Evolutionary conservation across 2,888 invertebrate genomes (phyloP), one percentile per base, ranked within the genome.

Genomic region (Artemia sp.): DNA sequence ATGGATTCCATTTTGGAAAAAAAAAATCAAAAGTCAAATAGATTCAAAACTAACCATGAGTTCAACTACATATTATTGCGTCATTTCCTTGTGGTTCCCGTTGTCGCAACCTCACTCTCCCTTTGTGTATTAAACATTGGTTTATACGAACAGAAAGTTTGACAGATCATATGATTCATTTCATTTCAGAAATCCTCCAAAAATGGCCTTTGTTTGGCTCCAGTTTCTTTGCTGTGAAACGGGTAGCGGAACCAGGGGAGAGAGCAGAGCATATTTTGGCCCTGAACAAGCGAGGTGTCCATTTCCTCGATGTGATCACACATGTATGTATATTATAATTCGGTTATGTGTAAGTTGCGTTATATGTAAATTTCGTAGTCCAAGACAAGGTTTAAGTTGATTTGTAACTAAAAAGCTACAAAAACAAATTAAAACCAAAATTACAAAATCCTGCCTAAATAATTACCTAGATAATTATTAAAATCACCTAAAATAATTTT

Each of bases 201-300:
- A 86, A 89, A 76, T 97, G 96, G 96, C 89, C 92, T 67, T 82
- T 97, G 70, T 97, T 97, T 81, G 97, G 97, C 14, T 94, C 95
- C 73, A 94, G 94, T 74, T 96, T 97, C 85, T 98, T 96, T 82
- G 91, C 92, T 14, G 92, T 96, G 70, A 92, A 90, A 75, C 84
- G 90, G 75, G 88, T 90, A 52, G 86, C 86, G 70, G 89, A 87
- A 73, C 80, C 80, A 66, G 80, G 80, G 73, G 85, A 87, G 77
- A 86, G 87, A 83, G 85, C 87, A 73, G 94, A 94, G 76, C 87
- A 92, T 78, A 91, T 95, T 78, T 82, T 97, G 77, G 95, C 95
- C 52, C 84, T 97, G 71, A 96, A 96, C 82, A 83, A 92, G 74
- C 86, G 89, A 75, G 96, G 96, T 66, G 91, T 96, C 64, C 89